Conservation (phyloP, 2,113 vertebrate species). For the Pogona vitticeps region DNA sequence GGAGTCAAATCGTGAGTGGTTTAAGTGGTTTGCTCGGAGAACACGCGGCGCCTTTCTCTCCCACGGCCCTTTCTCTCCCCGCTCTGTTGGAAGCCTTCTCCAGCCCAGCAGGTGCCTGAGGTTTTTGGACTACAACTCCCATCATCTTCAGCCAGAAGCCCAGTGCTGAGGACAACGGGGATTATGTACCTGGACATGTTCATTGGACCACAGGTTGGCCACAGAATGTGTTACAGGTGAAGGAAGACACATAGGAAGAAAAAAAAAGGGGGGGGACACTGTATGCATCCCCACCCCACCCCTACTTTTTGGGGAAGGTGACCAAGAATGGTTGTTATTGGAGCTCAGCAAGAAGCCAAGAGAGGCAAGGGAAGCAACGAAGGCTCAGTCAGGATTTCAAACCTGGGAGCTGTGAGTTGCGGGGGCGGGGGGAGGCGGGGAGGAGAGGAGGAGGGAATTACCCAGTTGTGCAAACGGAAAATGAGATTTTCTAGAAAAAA, state of each 20-base stretch:
- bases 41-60: background rate
- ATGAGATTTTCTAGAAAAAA: background rate
- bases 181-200: background rate
- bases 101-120: background rate
- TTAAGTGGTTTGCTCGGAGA: background rate
- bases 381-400: background rate
- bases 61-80: background rate
- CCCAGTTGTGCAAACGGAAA: background rate
- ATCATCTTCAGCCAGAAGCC: background rate
- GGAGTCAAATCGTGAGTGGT: background rate
- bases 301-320: too few relatives aligned
- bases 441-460: background rate
- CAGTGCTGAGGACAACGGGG: too few relatives aligned
- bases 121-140: background rate
- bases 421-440: background rate
- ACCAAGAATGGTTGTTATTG: background rate
- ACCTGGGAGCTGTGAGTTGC: too few relatives aligned
- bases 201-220: background rate
- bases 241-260: too few relatives aligned
- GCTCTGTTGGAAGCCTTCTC: background rate
- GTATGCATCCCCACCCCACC: too few relatives aligned
- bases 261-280: too few relatives aligned
- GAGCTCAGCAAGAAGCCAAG: background rate
- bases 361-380: background rate
- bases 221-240: background rate